Evolutionary conservation across 2,888 invertebrate species (phyloP).

Genomic region (Leptopilina syphax): DNA sequence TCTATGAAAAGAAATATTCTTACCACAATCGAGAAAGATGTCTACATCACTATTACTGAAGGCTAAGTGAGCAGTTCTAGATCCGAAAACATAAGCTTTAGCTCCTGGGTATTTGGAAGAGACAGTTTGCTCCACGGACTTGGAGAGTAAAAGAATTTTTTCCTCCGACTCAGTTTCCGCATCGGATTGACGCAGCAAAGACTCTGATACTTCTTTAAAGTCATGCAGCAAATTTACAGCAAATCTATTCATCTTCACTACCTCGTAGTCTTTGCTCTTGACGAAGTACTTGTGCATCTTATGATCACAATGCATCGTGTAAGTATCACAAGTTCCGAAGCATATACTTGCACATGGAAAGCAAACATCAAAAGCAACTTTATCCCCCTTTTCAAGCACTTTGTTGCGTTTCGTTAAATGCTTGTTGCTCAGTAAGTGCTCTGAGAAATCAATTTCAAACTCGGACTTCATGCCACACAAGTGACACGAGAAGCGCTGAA

Average conservation of each 20-base stretch:
- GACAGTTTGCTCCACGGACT: slow-evolving; percentile 58
- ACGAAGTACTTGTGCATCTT: slow-evolving; percentile 61
- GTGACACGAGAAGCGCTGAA: slow-evolving; percentile 61
- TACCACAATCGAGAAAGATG: slow-evolving; percentile 67
- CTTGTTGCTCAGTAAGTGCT: slow-evolving; percentile 51
- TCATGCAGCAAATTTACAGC: slow-evolving; percentile 50
- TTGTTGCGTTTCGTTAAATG: slow-evolving; percentile 38
- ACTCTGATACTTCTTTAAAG: slow-evolving; percentile 52
- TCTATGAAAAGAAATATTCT: neutral
- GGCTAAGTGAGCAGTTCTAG: slow-evolving; percentile 79
- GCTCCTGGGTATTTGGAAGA: slow-evolving; percentile 55
- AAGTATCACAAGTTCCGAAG: slow-evolving; percentile 53
- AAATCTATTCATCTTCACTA: slow-evolving; percentile 51
- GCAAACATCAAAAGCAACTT: slow-evolving; percentile 56
- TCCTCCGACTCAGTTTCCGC: slow-evolving; percentile 46
- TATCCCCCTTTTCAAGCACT: neutral
- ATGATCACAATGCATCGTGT: slow-evolving; percentile 57
- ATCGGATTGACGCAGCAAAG: slow-evolving; percentile 53
- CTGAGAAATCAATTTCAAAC: slow-evolving; percentile 58
- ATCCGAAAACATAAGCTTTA: slow-evolving; percentile 80
- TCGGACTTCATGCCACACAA: slow-evolving; percentile 51
- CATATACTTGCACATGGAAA: slow-evolving; percentile 64
- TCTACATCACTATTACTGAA: slow-evolving; percentile 67
- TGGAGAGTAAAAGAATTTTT: slow-evolving; percentile 50
- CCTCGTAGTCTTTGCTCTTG: slow-evolving; percentile 56